A percentile compares a stretch with the other conserved stretches of the same genome.
phyloP scores from a whole-genome alignment of 1,140 invertebrate species.

The Drosophila trapezifrons region DNA sequence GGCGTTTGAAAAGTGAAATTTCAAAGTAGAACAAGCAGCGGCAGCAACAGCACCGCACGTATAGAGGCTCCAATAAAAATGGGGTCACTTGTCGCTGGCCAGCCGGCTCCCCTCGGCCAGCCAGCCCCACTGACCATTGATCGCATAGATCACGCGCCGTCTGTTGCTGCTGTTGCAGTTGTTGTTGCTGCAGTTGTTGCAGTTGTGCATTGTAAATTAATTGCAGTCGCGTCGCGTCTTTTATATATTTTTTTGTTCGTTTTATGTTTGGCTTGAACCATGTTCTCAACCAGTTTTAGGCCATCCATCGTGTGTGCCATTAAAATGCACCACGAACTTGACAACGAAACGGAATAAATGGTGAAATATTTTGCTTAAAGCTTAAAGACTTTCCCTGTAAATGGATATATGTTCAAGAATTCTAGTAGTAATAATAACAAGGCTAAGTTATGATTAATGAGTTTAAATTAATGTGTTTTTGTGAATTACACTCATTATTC shows the following conservation, averaged over 20 bases:
- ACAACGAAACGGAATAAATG: slow-evolving; percentile 52
- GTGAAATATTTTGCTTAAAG: slow-evolving; percentile 24
- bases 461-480: too few species aligned
- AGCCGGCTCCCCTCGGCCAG: slow-evolving; percentile 19
- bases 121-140: slow-evolving; percentile 28
- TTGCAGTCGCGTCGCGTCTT: slow-evolving; percentile 74
- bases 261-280: slow-evolving; percentile 44
- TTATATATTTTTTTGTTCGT: slow-evolving; percentile 13
- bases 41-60: slow-evolving; percentile 54
- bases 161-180: slow-evolving; percentile 42
- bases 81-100: slow-evolving; percentile 76
- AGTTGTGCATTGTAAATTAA: slow-evolving; percentile 72
- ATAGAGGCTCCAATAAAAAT: slow-evolving; percentile 75
- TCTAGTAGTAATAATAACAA: neutral
- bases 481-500: too few species aligned
- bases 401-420: slow-evolving; percentile 2
- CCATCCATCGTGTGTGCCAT: slow-evolving; percentile 66
- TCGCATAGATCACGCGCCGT: slow-evolving; percentile 70
- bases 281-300: slow-evolving; percentile 68
- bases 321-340: slow-evolving; percentile 77
- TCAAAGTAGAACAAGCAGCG: slow-evolving; percentile 72
- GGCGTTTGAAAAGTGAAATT: slow-evolving; percentile 78
- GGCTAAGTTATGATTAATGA: too few species aligned
- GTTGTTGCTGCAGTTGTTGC: slow-evolving; percentile 37
- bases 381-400: slow-evolving; percentile 48